Evolutionary conservation across 2,888 invertebrate species (phyloP).

Genomic region (Polydrusus pterygomalis): DNA sequence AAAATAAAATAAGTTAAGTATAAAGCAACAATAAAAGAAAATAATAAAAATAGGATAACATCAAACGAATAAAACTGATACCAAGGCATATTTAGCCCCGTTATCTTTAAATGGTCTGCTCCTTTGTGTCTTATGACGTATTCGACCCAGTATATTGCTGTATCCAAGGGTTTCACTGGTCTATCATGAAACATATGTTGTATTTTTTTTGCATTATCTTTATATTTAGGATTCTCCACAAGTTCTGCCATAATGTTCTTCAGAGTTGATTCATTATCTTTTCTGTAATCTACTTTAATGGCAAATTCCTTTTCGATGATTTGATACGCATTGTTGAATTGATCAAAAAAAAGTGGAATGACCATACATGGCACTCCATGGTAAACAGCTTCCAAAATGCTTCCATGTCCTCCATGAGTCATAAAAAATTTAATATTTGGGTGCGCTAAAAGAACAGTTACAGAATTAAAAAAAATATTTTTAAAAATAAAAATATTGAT

Average conservation of each 20-base stretch:
- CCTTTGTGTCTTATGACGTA: constrained; percentile 78
- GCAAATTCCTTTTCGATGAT: constrained; percentile 58
- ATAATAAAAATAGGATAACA: constrained; percentile 39
- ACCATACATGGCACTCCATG: constrained; percentile 62
- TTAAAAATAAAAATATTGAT: too few relatives aligned
- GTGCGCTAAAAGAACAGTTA: constrained; percentile 57
- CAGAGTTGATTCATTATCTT: constrained; percentile 59
- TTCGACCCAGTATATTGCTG: constrained; percentile 80
- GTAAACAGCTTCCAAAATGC: constrained; percentile 61
- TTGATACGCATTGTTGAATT: constrained; percentile 60
- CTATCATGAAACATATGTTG: constrained; percentile 73
- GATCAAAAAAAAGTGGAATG: constrained; percentile 64
- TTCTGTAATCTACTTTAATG: constrained; percentile 56
- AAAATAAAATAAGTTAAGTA: neutral
- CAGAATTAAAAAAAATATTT: too few relatives aligned
- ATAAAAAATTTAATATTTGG: constrained; percentile 63
- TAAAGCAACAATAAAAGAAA: neutral
- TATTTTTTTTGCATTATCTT: neutral
- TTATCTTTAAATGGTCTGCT: constrained; percentile 73
- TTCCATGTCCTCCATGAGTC: constrained; percentile 63
- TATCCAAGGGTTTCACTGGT: constrained; percentile 76
- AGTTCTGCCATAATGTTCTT: constrained; percentile 60
- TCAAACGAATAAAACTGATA: constrained; percentile 69
- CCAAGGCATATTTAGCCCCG: constrained; percentile 72
- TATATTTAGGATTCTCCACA: constrained; percentile 56